Conservation (phyloP, 64 coral and sea anemone species). For the Catalaphyllia jardinei region DNA sequence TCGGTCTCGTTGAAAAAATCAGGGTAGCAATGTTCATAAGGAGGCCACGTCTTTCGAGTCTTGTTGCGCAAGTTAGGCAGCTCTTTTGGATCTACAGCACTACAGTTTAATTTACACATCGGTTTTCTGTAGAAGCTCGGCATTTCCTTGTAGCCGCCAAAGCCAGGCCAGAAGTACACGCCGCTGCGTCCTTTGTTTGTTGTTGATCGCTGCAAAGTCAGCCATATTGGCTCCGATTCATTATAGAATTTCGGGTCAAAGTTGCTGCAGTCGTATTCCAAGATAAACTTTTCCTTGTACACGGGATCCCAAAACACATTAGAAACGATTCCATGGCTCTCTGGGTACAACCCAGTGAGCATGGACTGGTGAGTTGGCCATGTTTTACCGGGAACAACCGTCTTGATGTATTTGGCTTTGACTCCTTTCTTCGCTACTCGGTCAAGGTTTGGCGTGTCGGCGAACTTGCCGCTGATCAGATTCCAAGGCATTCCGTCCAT, state of each 20-base stretch:
- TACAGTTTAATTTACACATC: slow-evolving; percentile 44
- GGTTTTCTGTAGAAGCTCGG: slow-evolving; percentile 52
- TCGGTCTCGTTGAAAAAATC: slow-evolving; percentile 61
- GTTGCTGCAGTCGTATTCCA: slow-evolving; percentile 44
- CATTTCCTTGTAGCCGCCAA: slow-evolving; percentile 44
- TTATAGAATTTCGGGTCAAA: slow-evolving; percentile 72
- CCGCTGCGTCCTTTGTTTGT: slow-evolving; percentile 44
- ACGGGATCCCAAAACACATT: slow-evolving; percentile 71
- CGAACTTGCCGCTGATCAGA: slow-evolving; percentile 3
- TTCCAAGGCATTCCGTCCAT: slow-evolving; percentile 72
- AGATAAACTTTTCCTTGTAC: slow-evolving; percentile 41
- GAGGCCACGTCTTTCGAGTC: background rate
- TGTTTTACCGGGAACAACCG: slow-evolving; percentile 50
- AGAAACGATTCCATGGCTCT: slow-evolving; percentile 59
- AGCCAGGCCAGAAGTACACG: slow-evolving; percentile 77
- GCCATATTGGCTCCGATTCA: slow-evolving; percentile 62
- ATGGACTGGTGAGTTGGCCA: slow-evolving; percentile 52
- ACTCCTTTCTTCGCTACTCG: slow-evolving; percentile 46
- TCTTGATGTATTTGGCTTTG: slow-evolving; percentile 11
- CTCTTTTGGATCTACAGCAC: slow-evolving; percentile 1
- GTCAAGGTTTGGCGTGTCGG: slow-evolving; percentile 52
- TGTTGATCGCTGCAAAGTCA: slow-evolving; percentile 47
- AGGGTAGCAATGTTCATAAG: slow-evolving; percentile 43
- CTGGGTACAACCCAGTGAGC: slow-evolving; percentile 63
- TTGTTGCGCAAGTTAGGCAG: background rate